Evolutionary conservation across 2,797 vertebrate species (phyloP).

Genomic region (Apogon hyalosoma): DNA sequence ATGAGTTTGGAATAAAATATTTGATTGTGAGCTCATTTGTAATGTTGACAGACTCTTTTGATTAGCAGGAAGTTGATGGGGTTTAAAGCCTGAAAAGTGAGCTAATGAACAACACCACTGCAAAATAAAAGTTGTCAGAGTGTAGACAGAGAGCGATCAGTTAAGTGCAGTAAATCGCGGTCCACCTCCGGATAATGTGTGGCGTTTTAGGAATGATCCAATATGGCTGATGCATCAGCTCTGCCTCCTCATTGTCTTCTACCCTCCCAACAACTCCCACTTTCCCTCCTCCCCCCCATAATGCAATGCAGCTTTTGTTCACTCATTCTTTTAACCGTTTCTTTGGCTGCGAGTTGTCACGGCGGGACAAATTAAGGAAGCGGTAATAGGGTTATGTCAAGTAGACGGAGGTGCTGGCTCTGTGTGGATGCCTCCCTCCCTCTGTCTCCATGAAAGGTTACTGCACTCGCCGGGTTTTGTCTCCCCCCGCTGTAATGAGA

Average conservation of each 20-base stretch:
- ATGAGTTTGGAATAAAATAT: conserved; percentile 29
- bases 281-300: conserved; percentile 45
- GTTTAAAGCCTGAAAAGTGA: neutral
- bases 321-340: conserved; percentile 79
- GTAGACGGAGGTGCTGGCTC: conserved; percentile 78
- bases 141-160: conserved; percentile 23
- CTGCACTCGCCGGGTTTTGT: conserved; percentile 60
- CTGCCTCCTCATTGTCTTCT: conserved; percentile 63
- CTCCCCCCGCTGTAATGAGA: conserved; percentile 74
- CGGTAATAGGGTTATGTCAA: conserved; percentile 81
- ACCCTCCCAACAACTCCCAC: conserved; percentile 29
- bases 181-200: conserved; percentile 52
- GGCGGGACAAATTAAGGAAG: conserved; percentile 77
- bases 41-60: conserved; percentile 33
- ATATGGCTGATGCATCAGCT: conserved; percentile 68
- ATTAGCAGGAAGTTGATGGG: conserved; percentile 28
- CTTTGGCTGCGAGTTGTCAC: conserved; percentile 74
- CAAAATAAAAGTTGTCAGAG: neutral
- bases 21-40: conserved; percentile 18
- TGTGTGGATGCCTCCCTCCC: conserved; percentile 71
- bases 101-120: conserved; percentile 16
- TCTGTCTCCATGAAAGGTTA: conserved; percentile 80
- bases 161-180: conserved; percentile 40
- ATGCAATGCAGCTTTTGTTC: conserved; percentile 80
- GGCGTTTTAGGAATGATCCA: conserved; percentile 66